Base-by-base conservation (phyloP, 2,797 vertebrate genomes). In the Peromyscus eremicus region DNA sequence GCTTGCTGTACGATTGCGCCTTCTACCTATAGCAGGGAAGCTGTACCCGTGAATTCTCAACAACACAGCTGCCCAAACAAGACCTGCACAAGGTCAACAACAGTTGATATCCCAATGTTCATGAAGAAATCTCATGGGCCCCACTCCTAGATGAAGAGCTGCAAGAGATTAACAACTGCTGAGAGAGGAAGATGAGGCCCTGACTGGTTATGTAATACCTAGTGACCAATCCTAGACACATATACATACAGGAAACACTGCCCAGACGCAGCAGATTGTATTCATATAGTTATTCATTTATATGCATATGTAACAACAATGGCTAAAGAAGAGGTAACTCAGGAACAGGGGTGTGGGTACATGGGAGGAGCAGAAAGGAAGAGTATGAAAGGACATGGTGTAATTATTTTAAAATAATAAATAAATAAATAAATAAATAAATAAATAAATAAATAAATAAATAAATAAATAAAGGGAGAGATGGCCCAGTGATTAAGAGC, bases 281-380 rank as follows among this genome's bases (percentile, higher is more conserved):
- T 37, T 37, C 34, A 37, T 82, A 27, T 37, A 60, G 12, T 60
- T 82, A 27, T 60, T 60, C 11, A 60, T 60, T 60, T 37, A 13
- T 29, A 43, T 64, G 57, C 17, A 64, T 34, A 14, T 66, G 16
- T 23, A 21, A 46, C 17, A 46, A 32, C 43, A 46, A 34, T n/a
- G 43, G 32, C 43, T 16, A 85, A 68, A 68, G 29, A 85, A 13
- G 3, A 66, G 5, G 10, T 49, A 84, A 84, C 46, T 43, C 9
- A 0, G 29, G 40, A 12, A 68, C 7, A 12, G 13, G 19, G 5
- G 43, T 49, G 3, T 49, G 29, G 19, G 19, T 16, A 4, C 11
- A 8, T n/a, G 11, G 27, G 27, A 43, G 29, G 19, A 85, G 11
- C 32, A n/a, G 29, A 85, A 12, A 46, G 3, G 1, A 68, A 49